Conservation (phyloP, 2,113 vertebrate species). For the Tichodroma muraria region DNA sequence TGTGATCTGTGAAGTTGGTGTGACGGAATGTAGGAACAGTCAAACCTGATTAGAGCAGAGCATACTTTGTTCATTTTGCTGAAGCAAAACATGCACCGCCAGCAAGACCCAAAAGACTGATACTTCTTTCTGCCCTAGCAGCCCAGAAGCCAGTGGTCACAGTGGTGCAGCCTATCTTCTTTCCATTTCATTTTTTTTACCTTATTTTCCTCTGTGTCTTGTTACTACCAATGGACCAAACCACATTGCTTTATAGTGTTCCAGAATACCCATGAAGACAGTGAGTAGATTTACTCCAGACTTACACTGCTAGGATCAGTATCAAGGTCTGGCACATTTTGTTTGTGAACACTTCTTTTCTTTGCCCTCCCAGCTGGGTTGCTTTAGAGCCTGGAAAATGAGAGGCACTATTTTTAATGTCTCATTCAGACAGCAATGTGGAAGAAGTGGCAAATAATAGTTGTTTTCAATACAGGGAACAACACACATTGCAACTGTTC, state of each 20-base stretch:
- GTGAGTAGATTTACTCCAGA: neutral
- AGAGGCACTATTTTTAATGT: conserved; percentile 9
- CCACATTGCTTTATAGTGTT: neutral
- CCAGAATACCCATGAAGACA: neutral
- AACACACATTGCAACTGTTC: neutral
- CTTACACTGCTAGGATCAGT: neutral
- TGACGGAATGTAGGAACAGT: neutral
- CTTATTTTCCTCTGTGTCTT: neutral
- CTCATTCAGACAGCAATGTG: neutral
- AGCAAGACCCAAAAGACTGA: neutral
- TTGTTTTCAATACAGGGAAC: conserved; percentile 1
- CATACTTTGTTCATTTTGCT: neutral
- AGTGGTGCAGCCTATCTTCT: neutral
- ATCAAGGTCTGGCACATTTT: neutral
- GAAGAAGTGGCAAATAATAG: conserved; percentile 10
- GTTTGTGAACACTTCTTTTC: neutral
- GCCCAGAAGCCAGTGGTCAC: neutral
- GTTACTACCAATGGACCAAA: neutral
- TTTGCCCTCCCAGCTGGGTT: neutral
- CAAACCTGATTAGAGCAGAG: neutral
- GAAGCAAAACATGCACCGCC: fast-evolving
- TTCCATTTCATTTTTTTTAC: neutral
- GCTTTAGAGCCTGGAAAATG: neutral
- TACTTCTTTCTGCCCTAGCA: neutral
- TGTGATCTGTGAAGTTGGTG: neutral